phyloP scores from a whole-genome alignment of 53 echinoderm and acorn worm species.

The Luidia sarsii region DNA sequence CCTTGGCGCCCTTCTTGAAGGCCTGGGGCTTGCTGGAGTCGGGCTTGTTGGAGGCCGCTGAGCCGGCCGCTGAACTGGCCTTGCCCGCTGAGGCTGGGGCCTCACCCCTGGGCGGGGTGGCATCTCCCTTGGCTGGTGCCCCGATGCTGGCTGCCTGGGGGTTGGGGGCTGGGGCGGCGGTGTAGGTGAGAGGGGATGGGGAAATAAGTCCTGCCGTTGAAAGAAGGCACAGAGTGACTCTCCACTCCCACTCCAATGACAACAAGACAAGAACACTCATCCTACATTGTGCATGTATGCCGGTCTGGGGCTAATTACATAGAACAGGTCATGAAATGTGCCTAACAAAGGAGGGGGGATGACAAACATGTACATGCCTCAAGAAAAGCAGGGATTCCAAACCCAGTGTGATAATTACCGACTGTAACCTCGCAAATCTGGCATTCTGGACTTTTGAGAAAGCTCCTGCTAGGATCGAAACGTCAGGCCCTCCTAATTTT shows the following conservation, averaged over 20 bases:
- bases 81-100: neutral
- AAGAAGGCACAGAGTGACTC: neutral
- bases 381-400: too few species aligned
- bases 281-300: too few species aligned
- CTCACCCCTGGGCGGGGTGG: neutral
- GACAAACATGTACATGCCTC: too few species aligned
- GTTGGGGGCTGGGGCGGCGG: conserved; percentile 50
- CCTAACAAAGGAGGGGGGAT: too few species aligned
- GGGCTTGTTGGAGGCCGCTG: conserved; percentile 54
- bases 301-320: too few species aligned
- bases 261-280: too few species aligned
- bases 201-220: conserved; percentile 31
- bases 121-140: neutral
- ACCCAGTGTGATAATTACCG: too few species aligned
- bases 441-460: too few species aligned
- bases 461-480: too few species aligned
- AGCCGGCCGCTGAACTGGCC: neutral
- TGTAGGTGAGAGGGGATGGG: conserved; percentile 11
- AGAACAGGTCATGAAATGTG: too few species aligned
- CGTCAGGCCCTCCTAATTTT: too few species aligned
- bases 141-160: conserved; percentile 39
- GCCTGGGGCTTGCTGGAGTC: conserved; percentile 96
- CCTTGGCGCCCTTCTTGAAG: conserved; percentile 86
- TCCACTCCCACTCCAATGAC: neutral
- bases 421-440: too few species aligned